These are phyloP conservation scores for Aselliscus stoliczkanus DNA, from an alignment of 2,797 vertebrate species.

Conservation along the genomic window DNA sequence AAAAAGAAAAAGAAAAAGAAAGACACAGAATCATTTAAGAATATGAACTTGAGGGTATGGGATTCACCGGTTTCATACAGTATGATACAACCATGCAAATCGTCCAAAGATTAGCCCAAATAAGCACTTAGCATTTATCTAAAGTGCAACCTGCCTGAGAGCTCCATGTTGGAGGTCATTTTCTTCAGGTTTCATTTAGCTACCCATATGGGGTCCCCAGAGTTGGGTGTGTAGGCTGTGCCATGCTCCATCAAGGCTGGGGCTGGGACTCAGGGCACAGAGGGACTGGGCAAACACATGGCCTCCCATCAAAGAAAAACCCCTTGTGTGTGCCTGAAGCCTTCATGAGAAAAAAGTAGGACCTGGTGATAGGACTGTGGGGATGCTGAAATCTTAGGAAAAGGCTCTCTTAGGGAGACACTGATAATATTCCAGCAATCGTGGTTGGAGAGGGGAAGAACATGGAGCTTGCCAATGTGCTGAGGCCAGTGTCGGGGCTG, in stretches of 20 bases:
- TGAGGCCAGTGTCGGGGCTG: not conserved
- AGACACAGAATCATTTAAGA: not conserved
- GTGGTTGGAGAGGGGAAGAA: not conserved
- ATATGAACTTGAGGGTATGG: not conserved
- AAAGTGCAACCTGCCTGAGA: not conserved
- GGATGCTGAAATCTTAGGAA: not conserved
- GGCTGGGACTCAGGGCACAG: not conserved
- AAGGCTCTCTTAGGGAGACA: not conserved
- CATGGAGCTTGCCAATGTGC: fast-evolving
- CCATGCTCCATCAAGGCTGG: not conserved
- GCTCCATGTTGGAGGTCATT: not conserved
- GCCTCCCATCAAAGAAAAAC: not conserved
- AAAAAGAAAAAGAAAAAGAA: too few species aligned
- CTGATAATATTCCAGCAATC: not conserved
- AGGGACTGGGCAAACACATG: not conserved
- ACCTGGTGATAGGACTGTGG: not conserved
- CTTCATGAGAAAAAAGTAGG: not conserved
- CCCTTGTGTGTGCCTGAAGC: not conserved
- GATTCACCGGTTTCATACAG: not conserved
- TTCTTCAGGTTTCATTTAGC: not conserved
- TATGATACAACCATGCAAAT: not conserved
- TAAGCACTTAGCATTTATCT: not conserved
- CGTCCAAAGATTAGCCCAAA: not conserved
- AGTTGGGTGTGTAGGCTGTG: not conserved
- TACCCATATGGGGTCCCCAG: not conserved